These are phyloP conservation scores for Propithecus deckenii DNA, from an alignment of 2,797 vertebrate genomes.

Conservation along the genomic window DNA sequence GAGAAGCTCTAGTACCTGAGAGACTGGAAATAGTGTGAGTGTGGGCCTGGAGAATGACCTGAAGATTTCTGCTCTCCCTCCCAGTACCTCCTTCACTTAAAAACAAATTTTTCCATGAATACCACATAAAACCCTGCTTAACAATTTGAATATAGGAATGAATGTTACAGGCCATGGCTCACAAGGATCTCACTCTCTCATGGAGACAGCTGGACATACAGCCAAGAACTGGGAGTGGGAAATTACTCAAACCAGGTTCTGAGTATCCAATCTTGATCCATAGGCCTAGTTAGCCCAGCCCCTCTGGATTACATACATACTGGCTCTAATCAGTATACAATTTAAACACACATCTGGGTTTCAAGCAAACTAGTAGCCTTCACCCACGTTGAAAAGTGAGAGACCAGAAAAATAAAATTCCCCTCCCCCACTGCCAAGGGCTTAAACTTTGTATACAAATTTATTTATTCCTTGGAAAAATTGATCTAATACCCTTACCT, in stretches of 20 bases:
- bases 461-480: background rate
- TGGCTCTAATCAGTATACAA: background rate
- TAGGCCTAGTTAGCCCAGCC: background rate
- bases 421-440: background rate
- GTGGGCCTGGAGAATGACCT: background rate
- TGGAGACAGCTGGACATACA: background rate
- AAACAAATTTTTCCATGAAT: background rate
- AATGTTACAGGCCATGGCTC: background rate
- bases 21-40: background rate
- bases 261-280: background rate
- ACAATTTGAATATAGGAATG: background rate
- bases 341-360: background rate
- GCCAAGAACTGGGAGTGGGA: background rate
- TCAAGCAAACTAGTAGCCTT: background rate
- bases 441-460: background rate
- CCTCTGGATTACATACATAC: background rate
- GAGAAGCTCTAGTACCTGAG: background rate
- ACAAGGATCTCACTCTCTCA: background rate
- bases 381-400: background rate
- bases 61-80: background rate
- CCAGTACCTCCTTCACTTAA: background rate
- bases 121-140: background rate
- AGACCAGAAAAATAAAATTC: background rate
- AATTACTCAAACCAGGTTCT: background rate
- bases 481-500: background rate